Evolutionary conservation across 2,113 vertebrate species (phyloP).

Genomic region (Sander vitreus): DNA sequence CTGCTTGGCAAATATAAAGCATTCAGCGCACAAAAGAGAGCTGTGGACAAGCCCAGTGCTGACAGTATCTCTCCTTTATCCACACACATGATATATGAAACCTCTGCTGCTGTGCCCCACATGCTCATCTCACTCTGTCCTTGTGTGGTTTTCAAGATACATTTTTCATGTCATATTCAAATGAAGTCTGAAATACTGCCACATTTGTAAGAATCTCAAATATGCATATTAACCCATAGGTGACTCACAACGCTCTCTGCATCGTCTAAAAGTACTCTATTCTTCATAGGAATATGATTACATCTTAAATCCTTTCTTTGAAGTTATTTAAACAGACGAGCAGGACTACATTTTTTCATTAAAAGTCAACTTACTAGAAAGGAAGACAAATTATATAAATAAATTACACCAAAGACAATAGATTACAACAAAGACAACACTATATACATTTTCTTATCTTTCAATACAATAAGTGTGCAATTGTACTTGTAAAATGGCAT

Average conservation of each 20-base stretch:
- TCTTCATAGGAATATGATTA: neutral
- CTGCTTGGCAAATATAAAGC: slow-evolving; percentile 29
- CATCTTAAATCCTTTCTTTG: neutral
- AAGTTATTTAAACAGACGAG: neutral
- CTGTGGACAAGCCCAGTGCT: slow-evolving; percentile 15
- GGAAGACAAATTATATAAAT: neutral
- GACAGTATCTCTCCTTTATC: slow-evolving; percentile 23
- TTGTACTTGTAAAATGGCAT: neutral
- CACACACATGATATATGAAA: slow-evolving; percentile 31
- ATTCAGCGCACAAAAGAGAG: slow-evolving; percentile 45
- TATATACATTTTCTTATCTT: neutral
- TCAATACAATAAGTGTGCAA: neutral
- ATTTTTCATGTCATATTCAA: slow-evolving; percentile 55
- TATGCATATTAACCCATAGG: neutral
- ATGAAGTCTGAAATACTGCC: slow-evolving; percentile 31
- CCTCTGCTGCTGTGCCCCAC: neutral
- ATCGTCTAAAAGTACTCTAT: neutral
- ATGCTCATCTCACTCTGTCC: slow-evolving; percentile 1
- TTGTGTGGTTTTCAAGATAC: slow-evolving; percentile 32
- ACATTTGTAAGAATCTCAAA: slow-evolving; percentile 18
- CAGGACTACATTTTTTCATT: too few relatives aligned
- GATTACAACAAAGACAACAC: neutral
- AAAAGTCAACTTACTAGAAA: neutral
- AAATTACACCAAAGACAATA: neutral
- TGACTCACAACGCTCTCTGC: neutral